Conservation (phyloP, 2,888 invertebrate species). For the Deroplatys truncata region DNA sequence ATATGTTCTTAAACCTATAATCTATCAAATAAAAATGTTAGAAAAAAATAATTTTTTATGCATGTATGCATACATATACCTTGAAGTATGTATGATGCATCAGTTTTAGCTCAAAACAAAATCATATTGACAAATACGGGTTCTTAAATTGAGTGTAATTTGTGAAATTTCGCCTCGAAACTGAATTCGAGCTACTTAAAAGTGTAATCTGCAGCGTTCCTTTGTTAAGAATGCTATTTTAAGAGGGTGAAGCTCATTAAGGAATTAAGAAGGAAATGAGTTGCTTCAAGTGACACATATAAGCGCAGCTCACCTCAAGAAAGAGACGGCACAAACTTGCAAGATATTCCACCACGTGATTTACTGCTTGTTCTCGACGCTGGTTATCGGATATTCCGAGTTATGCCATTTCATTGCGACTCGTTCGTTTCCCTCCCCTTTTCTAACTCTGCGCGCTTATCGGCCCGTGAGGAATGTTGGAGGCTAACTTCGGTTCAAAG, state of each 20-base stretch:
- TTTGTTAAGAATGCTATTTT: no score
- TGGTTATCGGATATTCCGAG: constrained; percentile 10
- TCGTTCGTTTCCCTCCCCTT: background rate
- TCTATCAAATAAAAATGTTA: no score
- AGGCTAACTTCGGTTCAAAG: background rate
- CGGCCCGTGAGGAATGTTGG: constrained; percentile 3
- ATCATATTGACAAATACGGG: no score
- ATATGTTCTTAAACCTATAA: no score
- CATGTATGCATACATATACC: no score
- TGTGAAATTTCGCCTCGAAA: no score
- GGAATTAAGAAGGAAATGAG: background rate
- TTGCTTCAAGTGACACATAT: background rate
- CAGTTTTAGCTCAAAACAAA: no score
- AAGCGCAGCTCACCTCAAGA: background rate
- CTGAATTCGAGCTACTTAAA: no score
- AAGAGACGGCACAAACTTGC: background rate
- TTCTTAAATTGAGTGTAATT: no score
- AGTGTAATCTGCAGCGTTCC: no score
- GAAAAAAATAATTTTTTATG: no score
- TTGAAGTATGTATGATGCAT: no score
- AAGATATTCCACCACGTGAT: background rate
- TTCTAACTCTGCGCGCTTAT: background rate
- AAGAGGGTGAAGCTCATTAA: background rate
- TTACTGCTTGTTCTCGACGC: background rate
- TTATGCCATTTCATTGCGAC: constrained; percentile 10